Evolutionary conservation across 2,888 invertebrate genomes (phyloP), one percentile per base, ranked within the genome.

Genomic region (Tricholauxania praeusta): DNA sequence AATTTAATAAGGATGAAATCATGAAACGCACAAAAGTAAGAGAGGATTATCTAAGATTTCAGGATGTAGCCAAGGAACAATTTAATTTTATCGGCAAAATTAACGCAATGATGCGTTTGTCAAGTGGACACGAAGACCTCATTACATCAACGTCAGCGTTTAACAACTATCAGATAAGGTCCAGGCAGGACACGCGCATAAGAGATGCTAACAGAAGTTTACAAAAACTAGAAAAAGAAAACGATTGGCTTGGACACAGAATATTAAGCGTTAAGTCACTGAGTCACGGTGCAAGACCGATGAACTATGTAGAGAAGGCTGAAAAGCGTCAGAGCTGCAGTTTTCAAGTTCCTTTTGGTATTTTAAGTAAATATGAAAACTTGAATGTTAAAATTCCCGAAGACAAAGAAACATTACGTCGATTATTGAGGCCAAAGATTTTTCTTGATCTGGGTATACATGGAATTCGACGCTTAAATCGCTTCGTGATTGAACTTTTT

Each of bases 351-450:
- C 74, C 74, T 53, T 15, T 48, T 19, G 22, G 70, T 15, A 66
- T 74, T n/a, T 64, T 74, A 12, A 39, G 57, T 4, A 78, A 78
- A 57, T 79, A 78, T 55, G n/a, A 51, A 10, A 52, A 48, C 0
- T 48, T 59, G 60, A 19, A 74, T 17, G 47, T 73, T 10, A 39
- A 14, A 22, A 52, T 79, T 47, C 77, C 77, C 7, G 15, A 8
- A 3, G 64, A 75, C 6, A 22, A 12, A 1, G 12, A 1, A 7
- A 69, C 72, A 47, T 39, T 72, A n/a, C n/a, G 65, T 4, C 80
- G 79, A 65, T 74, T 86, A 8, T 55, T 86, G 63, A 82, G 86
- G 7, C 87, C 86, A 0, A 80, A 80, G 73, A 80, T 87, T 59
- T 87, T 76, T 49, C 60, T 87, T 19, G 84, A 87, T 65, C 10